Percentiles rank a stretch among this genome's conserved stretches.
Conservation (phyloP, 2,113 vertebrate species). For the Catharus fuscescens region DNA sequence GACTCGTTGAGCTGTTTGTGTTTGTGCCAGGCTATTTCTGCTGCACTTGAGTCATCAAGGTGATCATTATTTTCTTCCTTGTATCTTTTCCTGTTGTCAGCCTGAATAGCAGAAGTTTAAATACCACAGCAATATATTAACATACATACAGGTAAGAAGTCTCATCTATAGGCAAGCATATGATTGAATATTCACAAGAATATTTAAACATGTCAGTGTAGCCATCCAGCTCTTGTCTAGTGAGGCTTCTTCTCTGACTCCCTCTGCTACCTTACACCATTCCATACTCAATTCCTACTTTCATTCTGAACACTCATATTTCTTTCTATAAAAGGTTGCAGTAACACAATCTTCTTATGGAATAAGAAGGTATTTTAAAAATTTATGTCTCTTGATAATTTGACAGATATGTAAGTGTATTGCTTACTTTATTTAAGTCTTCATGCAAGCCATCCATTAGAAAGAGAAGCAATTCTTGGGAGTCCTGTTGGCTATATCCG, state of each 20-base stretch:
- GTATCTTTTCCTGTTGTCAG: slow-evolving; percentile 92
- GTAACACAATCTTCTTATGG: not conserved
- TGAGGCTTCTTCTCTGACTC: not conserved
- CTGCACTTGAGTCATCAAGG: slow-evolving; percentile 86
- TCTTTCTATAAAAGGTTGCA: not conserved
- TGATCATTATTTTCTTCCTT: slow-evolving; percentile 94
- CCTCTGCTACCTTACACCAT: not conserved
- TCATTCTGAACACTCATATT: not conserved
- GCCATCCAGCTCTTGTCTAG: not conserved
- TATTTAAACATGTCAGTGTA: not conserved
- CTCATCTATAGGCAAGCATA: not conserved
- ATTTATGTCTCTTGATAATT: not conserved
- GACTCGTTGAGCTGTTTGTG: slow-evolving; percentile 96
- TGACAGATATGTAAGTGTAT: not conserved
- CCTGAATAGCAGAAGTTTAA: slow-evolving; percentile 72
- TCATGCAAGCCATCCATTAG: slow-evolving; percentile 98
- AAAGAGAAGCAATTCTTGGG: slow-evolving; percentile 95
- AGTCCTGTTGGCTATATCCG: slow-evolving; percentile 94
- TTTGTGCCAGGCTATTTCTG: slow-evolving; percentile 93
- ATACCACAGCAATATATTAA: not conserved
- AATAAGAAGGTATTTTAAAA: not conserved
- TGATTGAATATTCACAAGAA: not conserved
- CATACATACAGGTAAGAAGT: not conserved
- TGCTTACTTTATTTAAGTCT: slow-evolving; percentile 94
- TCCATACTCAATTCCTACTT: not conserved